These are phyloP conservation scores for Myopa testacea DNA, from an alignment of 2,888 invertebrate species.

Conservation along the genomic window DNA sequence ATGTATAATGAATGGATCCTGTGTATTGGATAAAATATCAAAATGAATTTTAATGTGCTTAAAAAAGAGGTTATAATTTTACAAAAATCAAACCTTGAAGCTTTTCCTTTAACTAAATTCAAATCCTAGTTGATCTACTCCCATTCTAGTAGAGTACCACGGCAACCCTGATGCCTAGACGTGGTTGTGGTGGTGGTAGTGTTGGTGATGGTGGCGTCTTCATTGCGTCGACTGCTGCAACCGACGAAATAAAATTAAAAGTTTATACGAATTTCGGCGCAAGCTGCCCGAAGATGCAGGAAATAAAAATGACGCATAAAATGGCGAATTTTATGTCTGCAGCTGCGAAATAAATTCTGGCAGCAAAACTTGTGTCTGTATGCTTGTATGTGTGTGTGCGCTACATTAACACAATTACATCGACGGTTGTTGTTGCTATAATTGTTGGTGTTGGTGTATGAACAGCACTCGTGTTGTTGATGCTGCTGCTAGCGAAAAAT, in stretches of 20 bases:
- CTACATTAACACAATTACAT: constrained; percentile 30
- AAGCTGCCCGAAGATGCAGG: constrained; percentile 10
- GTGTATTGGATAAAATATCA: no score
- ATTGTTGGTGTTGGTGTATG: background rate
- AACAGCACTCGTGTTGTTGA: background rate
- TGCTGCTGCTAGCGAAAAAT: constrained; percentile 20
- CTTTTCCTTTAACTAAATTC: no score
- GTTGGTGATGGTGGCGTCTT: background rate
- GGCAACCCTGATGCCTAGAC: background rate
- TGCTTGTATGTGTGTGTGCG: constrained; percentile 2
- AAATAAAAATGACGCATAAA: constrained; percentile 31
- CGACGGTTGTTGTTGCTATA: background rate
- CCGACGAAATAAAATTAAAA: constrained; percentile 34
- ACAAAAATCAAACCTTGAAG: no score
- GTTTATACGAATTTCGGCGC: constrained; percentile 26
- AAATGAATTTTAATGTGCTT: no score
- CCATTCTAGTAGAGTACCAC: background rate
- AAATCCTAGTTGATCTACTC: background rate
- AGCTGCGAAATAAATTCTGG: constrained; percentile 35
- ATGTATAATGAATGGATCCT: no score
- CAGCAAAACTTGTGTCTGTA: background rate
- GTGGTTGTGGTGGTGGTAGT: background rate
- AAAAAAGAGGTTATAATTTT: no score
- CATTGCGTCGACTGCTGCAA: background rate
- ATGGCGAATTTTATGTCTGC: constrained; percentile 33